phyloP scores from a whole-genome alignment of 2,113 vertebrate species.

The Numenius arquata region DNA sequence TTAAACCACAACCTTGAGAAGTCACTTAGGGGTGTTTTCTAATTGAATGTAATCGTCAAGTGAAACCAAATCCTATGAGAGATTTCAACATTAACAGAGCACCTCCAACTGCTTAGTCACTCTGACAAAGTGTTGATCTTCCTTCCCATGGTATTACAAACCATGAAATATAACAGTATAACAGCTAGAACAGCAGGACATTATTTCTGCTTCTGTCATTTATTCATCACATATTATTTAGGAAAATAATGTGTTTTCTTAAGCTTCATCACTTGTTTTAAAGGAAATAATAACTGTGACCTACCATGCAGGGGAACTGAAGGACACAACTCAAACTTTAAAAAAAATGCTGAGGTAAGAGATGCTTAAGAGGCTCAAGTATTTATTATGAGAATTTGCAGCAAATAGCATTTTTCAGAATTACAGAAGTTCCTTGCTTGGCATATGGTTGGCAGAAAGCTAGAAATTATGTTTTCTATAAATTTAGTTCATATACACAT shows the following conservation, averaged over 20 bases:
- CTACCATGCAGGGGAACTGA: background rate
- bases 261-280: background rate
- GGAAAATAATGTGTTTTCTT: background rate
- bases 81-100: background rate
- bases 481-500: background rate
- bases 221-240: background rate
- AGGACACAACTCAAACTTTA: background rate
- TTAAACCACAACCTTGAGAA: constrained; percentile 47
- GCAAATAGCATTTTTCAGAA: background rate
- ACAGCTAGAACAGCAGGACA: background rate
- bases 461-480: background rate
- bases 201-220: background rate
- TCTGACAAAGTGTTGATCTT: background rate
- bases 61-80: background rate
- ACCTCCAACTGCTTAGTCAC: background rate
- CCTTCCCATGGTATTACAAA: background rate
- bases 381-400: background rate
- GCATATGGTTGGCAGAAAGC: background rate
- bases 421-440: background rate
- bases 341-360: background rate
- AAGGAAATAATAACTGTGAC: background rate
- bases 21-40: constrained; percentile 30
- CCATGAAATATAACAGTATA: background rate
- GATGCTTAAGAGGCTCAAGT: background rate
- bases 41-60: constrained; percentile 51